A percentile compares a stretch with the other conserved stretches of the same genome.
These are phyloP conservation scores for Venturia canescens DNA, from an alignment of 1,140 invertebrate species.

Conservation along the genomic window DNA sequence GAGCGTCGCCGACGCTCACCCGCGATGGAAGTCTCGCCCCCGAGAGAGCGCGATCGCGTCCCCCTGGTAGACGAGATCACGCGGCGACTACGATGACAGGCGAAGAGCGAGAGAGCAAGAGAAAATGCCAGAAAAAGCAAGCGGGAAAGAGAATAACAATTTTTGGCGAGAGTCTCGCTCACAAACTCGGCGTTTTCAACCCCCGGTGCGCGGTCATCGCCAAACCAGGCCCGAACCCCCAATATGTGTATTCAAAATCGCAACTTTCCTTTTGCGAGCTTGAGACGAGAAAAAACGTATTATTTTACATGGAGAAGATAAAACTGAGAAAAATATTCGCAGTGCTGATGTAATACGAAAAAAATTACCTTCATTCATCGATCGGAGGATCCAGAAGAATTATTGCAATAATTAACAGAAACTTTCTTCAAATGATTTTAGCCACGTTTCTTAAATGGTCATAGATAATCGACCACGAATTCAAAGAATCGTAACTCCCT, in stretches of 20 bases:
- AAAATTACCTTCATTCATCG: too few species aligned
- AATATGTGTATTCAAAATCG: background rate
- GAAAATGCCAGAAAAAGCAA: constrained; percentile 41
- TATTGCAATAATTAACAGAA: too few species aligned
- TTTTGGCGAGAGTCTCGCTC: constrained; percentile 12
- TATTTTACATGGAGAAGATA: too few species aligned
- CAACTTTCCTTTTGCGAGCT: too few species aligned
- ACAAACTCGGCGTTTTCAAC: constrained; percentile 3
- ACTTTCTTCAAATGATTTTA: too few species aligned
- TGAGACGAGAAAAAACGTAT: too few species aligned
- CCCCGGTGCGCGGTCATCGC: background rate
- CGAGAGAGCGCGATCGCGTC: background rate
- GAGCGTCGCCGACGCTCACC: constrained; percentile 29
- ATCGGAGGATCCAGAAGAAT: too few species aligned
- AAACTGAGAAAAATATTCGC: too few species aligned
- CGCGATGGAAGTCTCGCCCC: constrained; percentile 14
- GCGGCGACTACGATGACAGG: constrained; percentile 46
- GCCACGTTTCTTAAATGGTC: too few species aligned
- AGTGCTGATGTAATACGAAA: too few species aligned
- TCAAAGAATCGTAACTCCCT: too few species aligned
- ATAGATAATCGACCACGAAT: too few species aligned
- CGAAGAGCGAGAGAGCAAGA: constrained; percentile 1
- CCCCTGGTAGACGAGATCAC: constrained; percentile 19
- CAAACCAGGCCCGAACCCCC: constrained; percentile 1
- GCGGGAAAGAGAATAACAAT: constrained; percentile 42